phyloP scores from a whole-genome alignment of 2,797 vertebrate species.

The Platalea minor region DNA sequence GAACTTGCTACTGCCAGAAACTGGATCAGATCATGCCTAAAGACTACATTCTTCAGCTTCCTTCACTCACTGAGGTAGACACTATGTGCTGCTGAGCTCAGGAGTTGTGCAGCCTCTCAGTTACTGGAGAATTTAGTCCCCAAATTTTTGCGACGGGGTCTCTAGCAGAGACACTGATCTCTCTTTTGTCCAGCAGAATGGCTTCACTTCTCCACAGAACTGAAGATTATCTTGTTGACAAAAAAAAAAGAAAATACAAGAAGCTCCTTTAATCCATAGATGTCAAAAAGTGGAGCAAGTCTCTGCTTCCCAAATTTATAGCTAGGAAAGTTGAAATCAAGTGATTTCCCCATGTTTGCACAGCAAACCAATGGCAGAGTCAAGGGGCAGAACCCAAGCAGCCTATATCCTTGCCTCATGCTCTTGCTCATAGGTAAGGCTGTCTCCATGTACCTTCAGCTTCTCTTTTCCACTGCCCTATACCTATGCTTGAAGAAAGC shows the following conservation, averaged over 20 bases:
- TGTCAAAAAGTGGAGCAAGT: background rate
- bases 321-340: background rate
- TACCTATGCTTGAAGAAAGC: background rate
- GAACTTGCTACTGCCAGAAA: background rate
- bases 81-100: background rate
- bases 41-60: background rate
- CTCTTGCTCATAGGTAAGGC: background rate
- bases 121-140: fast-evolving
- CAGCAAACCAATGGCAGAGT: background rate
- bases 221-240: background rate
- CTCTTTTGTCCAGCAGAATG: background rate
- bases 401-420: no score
- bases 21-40: background rate
- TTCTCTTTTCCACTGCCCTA: fast-evolving
- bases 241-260: background rate
- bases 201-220: background rate
- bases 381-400: background rate
- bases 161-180: background rate
- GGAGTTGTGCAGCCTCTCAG: background rate
- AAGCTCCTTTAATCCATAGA: background rate
- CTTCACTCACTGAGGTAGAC: background rate
- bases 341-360: background rate
- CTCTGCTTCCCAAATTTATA: background rate
- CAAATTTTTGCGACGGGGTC: background rate
- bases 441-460: background rate